Percentiles rank a stretch among this genome's conserved stretches.
phyloP scores from a whole-genome alignment of 2,113 vertebrate genomes.

The Ciconia stormi region DNA sequence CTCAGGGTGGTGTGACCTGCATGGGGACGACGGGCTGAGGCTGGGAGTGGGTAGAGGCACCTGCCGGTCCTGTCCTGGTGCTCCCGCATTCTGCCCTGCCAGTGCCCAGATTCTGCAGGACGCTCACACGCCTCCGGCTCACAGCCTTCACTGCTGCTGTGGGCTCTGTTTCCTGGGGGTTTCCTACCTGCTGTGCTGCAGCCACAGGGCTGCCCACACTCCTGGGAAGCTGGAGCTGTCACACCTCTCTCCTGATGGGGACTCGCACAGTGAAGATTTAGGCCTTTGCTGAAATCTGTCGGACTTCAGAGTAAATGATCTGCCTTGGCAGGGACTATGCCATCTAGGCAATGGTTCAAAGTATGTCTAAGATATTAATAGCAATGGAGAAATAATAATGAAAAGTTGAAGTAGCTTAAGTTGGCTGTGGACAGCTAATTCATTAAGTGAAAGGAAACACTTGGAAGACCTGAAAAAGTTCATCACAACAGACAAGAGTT shows the following conservation, averaged over 20 bases:
- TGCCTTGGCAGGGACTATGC: background rate
- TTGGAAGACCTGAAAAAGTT: background rate
- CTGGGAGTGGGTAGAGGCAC: background rate
- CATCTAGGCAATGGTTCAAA: background rate
- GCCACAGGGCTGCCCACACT: accelerated
- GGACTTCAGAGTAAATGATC: background rate
- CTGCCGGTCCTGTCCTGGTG: accelerated
- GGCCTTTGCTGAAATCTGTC: background rate
- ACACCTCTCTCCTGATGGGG: accelerated
- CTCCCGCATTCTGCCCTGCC: background rate
- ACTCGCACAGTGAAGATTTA: accelerated
- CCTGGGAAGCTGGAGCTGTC: accelerated
- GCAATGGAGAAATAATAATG: background rate
- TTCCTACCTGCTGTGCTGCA: background rate
- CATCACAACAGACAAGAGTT: background rate
- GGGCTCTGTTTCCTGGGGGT: background rate
- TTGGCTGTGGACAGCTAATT: background rate
- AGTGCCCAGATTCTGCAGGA: background rate
- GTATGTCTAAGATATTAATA: background rate
- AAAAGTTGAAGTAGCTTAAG: background rate
- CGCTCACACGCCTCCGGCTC: accelerated
- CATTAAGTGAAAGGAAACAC: background rate
- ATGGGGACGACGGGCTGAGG: accelerated
- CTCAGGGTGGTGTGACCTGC: background rate
- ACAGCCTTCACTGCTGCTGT: background rate